Conservation (phyloP, 2,888 invertebrate species). For the Chrysodeixis includens region DNA sequence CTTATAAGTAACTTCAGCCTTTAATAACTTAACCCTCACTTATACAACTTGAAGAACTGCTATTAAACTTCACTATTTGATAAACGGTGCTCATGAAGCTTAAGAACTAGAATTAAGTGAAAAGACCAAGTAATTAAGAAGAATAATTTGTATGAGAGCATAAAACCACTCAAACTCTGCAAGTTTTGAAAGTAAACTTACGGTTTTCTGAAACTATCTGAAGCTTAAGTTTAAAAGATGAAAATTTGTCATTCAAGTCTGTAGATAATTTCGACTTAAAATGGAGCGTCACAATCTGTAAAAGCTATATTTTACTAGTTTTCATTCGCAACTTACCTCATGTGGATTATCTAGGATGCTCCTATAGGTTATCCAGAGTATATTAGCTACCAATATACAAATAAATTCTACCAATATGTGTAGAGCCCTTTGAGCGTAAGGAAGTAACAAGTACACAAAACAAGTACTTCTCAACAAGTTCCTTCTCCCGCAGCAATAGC, state of each 20-base stretch:
- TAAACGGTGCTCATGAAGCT: neutral
- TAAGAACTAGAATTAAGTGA: neutral
- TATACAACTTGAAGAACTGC: neutral
- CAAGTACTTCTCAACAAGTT: no score
- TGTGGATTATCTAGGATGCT: no score
- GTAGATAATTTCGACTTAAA: no score
- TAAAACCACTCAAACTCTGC: neutral
- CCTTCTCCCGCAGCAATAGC: no score
- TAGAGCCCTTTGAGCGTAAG: no score
- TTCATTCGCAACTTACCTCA: no score
- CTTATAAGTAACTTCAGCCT: slow-evolving; percentile 19
- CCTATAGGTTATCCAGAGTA: no score
- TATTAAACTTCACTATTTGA: neutral
- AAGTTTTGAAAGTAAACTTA: neutral
- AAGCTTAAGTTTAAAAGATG: neutral
- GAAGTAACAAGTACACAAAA: no score
- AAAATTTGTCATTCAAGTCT: neutral
- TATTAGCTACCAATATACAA: no score
- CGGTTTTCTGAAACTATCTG: neutral
- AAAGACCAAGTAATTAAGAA: neutral
- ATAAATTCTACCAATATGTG: no score
- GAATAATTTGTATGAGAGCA: neutral
- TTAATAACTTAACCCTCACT: slow-evolving; percentile 5
- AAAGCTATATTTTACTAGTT: no score
- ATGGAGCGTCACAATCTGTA: no score